A percentile compares a stretch with the other conserved stretches of the same genome.
Evolutionary conservation across 1,140 invertebrate species (phyloP).

Genomic region (Leguminivora glycinivorella): DNA sequence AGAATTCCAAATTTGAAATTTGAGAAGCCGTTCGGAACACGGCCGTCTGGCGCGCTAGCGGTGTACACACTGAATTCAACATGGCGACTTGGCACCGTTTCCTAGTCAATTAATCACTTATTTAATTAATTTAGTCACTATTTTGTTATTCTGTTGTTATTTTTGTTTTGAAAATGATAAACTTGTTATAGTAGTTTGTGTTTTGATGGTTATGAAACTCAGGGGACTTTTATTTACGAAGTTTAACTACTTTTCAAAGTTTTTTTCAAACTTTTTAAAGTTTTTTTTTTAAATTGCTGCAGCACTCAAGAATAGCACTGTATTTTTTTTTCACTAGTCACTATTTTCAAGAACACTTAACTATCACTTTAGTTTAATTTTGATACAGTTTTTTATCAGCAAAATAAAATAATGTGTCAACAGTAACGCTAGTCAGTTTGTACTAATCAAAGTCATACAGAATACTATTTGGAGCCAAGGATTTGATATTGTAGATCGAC

Average conservation of each 20-base stretch:
- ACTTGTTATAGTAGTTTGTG: neutral
- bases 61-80: slow-evolving; percentile 60
- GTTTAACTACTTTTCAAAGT: neutral
- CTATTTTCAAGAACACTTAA: neutral
- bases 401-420: neutral
- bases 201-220: neutral
- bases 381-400: neutral
- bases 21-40: slow-evolving; percentile 49
- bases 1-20: slow-evolving; percentile 72
- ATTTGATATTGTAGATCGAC: neutral
- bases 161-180: neutral
- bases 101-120: neutral
- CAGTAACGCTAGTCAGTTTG: slow-evolving; percentile 8
- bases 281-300: neutral
- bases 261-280: neutral
- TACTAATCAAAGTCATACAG: slow-evolving; percentile 14
- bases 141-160: neutral
- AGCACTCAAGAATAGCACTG: no score
- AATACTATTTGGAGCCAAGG: slow-evolving; percentile 4
- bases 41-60: slow-evolving; percentile 47
- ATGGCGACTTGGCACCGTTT: slow-evolving; percentile 38
- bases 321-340: neutral
- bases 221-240: neutral
- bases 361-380: neutral
- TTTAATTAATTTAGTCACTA: neutral